Base-by-base conservation (phyloP, 1,140 invertebrate genomes). In the Pogonus chalceus region DNA sequence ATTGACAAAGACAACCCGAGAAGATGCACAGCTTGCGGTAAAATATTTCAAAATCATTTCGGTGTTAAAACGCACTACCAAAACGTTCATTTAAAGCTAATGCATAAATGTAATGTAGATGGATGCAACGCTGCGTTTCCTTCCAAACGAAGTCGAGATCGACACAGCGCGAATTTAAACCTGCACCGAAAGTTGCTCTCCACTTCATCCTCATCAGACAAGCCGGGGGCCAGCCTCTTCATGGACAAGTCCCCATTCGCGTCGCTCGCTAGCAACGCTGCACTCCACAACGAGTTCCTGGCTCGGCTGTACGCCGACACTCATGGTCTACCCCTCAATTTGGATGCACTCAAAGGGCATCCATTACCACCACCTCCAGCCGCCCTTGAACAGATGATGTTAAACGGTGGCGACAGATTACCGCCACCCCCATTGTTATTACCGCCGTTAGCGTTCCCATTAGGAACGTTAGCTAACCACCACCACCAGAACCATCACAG, bases 51-150 rank as follows among this genome's bases (percentile, higher is more conserved):
- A 67, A 96, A 95, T 65, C 87, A 92, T 64, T 96, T 95, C 65
- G 87, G 88, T n/a, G 84, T 96, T 0, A 96, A 95, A 71, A 92
- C 89, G 0, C 94, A 97, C 66, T 96, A 93, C 71, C 92, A 94
- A 74, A 96, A 92, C 69, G 89, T 93, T 0, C 95, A 97, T 74
- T 79, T 96, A 37, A 96, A 96, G 71, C 70, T 96, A 54, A 94
- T 96, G 85, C 93, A 97, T 71, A 91, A 90, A 64, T 98, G 95
- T 72, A 92, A 85, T 56, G 87, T 96, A 1, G 91, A 95, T 56
- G 93, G 94, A n/a, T 97, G 94, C 67, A 92, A 91, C 68, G 92
- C 92, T 0, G 86, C 90, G 0, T 98, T 97, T 66, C 90, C 91
- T n/a, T 96, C 92, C 0, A 96, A 93, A 68, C 74, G 92, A 48